Base-by-base conservation (phyloP, 2,888 invertebrate genomes). In the Dorcus parallelipipedus region DNA sequence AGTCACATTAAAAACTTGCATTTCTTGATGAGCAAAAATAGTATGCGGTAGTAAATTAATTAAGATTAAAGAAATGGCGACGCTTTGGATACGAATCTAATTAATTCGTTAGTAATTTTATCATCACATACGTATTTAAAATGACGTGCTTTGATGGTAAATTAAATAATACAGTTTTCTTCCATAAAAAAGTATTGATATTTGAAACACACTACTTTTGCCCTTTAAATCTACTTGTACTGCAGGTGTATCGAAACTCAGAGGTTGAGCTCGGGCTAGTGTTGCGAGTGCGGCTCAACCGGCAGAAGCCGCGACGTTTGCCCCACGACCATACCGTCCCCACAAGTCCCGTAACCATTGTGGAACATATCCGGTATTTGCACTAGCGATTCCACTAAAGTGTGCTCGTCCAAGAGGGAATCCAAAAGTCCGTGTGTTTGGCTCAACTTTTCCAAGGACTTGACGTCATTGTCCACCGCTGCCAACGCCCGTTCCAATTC, bases 401-500 rank as follows among this genome's bases (percentile, higher is more conserved):
- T 76, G 72, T 84, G 81, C 73, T 87, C 85, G 69, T 87, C 87
- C 67, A 87, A 70, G 58, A 85, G 81, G 23, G 87, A 86, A 71
- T 88, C 87, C 52, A 84, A 72, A 58, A 84, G 75, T 57, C 83
- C 83, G 61, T 83, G 83, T 4, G 84, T 79, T 66, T 83, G 82
- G 54, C 86, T 86, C 76, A 86, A 79, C 76, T 87, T 86, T 73
- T 88, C 87, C 68, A 88, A 76, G 58, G 86, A 86, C 75, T 87
- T 85, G 17, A 88, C 86, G 72, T 87, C 87, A 73, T 87, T 86
- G 73, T 89, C 89, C 47, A 90, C 90, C 49, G 87, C 87, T 67
- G 89, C 90, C 62, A 95, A 78, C 7, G 93, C 94, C 59, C 93
- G 86, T 73, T 94, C 93, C 68, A 95, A 78, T 75, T 94, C 94